Evolutionary conservation across 2,888 invertebrate genomes (phyloP), one percentile per base, ranked within the genome.

Genomic region (Seira ritae): DNA sequence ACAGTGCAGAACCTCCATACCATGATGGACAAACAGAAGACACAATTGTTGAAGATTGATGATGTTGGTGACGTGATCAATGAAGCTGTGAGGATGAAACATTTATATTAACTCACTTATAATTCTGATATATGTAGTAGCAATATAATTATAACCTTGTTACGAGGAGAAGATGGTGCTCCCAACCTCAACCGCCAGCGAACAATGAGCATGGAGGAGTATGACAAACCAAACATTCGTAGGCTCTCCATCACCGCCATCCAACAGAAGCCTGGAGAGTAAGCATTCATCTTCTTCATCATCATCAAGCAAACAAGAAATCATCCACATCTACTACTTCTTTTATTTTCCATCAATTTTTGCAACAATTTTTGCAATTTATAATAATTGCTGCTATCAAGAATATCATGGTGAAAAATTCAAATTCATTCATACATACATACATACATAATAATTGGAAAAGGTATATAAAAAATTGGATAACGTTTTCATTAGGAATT

Each of bases 1-100:
- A 95, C 96, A 84, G 95, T 96, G 69, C 95, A 95, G 91, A 95
- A 95, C 89, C 93, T 96, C 91, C 94, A 95, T 91, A 93, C 94
- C 84, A 94, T 94, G 89, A 92, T 95, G 90, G 95, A 96, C 90
- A 96, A 95, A 90, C 94, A 95, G 89, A 94, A 95, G 90, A 94
- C 96, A 73, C 96, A 96, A 84, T 94, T 97, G 86, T 92, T 97
- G 76, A 95, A 96, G 90, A 94, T 97, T 84, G 96, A 97, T 89
- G 93, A 94, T 84, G 95, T 95, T 69, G 96, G 96, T n/a, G 96
- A 97, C 91, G 96, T 96, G 4, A 92, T 97, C 84, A 93, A 94
- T 85, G 97, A 97, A 92, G 94, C 95, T 90, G 96, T 96, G 90
- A 93, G 94, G n/a, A n/a, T 90, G 77, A 37, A 60, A 15, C 17